Evolutionary conservation across 2,888 invertebrate genomes (phyloP).

Genomic region (Pandemis cinnamomeana): DNA sequence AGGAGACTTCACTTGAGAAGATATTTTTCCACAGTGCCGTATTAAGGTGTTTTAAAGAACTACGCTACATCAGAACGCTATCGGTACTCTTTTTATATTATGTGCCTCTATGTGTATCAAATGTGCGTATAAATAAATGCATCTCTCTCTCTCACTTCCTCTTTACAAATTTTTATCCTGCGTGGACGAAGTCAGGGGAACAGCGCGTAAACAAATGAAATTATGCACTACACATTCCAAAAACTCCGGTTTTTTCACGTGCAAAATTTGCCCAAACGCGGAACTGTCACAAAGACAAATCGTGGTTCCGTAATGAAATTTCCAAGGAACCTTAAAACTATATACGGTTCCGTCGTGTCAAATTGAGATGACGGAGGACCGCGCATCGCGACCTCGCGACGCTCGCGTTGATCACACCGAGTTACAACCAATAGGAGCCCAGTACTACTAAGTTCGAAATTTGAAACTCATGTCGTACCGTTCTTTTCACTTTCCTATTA

Average conservation of each 20-base stretch:
- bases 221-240: neutral
- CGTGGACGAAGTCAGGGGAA: neutral
- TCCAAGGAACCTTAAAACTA: conserved; percentile 55
- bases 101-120: no score
- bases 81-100: no score
- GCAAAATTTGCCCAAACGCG: conserved; percentile 28
- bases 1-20: no score
- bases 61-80: no score
- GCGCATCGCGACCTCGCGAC: conserved; percentile 45
- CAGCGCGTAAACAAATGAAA: neutral
- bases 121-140: no score
- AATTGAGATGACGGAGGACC: conserved; percentile 69
- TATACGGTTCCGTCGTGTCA: conserved; percentile 58
- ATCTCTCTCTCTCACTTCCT: no score
- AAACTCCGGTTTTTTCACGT: conserved; percentile 17
- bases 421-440: neutral
- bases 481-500: no score
- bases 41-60: no score
- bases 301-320: conserved; percentile 48
- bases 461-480: no score
- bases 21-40: no score
- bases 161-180: neutral
- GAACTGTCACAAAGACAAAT: conserved; percentile 39
- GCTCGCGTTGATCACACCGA: conserved; percentile 44
- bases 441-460: neutral